Conservation (phyloP, 2,888 invertebrate species). For the Eupelmus urozonus region DNA sequence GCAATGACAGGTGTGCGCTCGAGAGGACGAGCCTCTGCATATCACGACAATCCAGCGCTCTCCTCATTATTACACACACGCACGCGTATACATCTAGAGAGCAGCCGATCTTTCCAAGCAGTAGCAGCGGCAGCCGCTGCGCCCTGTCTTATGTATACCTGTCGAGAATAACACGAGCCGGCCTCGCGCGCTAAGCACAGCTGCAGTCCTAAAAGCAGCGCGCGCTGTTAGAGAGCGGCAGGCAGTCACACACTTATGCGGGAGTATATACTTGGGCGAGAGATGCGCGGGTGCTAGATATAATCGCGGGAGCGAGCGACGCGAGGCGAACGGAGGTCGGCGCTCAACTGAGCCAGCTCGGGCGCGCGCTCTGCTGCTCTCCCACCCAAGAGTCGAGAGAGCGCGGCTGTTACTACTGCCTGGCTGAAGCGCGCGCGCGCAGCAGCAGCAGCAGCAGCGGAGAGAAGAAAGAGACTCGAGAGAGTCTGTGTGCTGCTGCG, state of each 20-base stretch:
- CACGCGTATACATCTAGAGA: too few relatives aligned
- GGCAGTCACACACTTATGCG: not conserved
- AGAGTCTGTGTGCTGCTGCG: too few relatives aligned
- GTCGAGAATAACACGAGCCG: not conserved
- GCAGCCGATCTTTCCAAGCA: not conserved
- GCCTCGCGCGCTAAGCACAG: not conserved
- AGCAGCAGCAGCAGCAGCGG: too few relatives aligned
- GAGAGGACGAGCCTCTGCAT: too few relatives aligned
- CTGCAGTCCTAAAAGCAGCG: too few relatives aligned
- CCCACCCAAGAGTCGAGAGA: not conserved
- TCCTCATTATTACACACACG: too few relatives aligned
- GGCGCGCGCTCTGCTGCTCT: slow-evolving; percentile 1
- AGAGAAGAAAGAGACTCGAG: too few relatives aligned
- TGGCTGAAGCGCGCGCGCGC: not conserved
- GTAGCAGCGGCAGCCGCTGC: not conserved
- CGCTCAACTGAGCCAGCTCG: slow-evolving; percentile 43
- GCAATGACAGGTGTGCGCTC: too few relatives aligned
- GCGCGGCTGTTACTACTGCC: not conserved
- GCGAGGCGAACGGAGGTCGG: slow-evolving; percentile 48
- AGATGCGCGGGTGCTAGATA: not conserved
- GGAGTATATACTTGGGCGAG: not conserved
- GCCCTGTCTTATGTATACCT: not conserved
- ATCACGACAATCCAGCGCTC: too few relatives aligned
- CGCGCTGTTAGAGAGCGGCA: not conserved
- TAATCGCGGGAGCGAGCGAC: slow-evolving; percentile 13